phyloP scores from a whole-genome alignment of 2,888 invertebrate genomes.

The Rotaria socialis region DNA sequence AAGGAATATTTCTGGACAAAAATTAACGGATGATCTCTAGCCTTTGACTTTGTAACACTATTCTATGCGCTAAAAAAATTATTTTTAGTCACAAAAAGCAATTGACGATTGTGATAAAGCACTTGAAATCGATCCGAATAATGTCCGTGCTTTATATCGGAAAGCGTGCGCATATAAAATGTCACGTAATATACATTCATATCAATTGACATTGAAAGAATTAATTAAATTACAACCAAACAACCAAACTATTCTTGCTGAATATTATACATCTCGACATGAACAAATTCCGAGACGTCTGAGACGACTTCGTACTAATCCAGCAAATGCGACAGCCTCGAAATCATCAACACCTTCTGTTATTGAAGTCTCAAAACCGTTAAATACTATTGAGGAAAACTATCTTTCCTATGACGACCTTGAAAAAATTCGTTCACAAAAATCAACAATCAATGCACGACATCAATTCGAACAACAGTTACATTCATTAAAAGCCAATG shows the following conservation, averaged over 20 bases:
- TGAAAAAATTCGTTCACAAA: neutral
- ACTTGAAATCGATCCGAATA: neutral
- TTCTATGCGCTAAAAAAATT: neutral
- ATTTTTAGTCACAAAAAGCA: neutral
- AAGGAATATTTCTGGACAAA: too few species aligned
- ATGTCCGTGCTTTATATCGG: constrained; percentile 20
- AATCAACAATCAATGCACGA: neutral
- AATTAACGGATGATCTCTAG: too few species aligned
- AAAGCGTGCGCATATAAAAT: constrained; percentile 34
- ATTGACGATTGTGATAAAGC: neutral
- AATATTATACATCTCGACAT: constrained; percentile 11
- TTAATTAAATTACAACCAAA: neutral
- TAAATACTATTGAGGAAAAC: neutral
- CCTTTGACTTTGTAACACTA: too few species aligned
- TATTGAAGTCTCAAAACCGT: neutral
- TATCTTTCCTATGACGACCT: neutral
- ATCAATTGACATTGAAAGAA: neutral
- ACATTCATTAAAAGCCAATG: neutral
- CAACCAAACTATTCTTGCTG: constrained; percentile 1
- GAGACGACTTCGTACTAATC: neutral
- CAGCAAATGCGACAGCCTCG: neutral
- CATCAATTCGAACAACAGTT: constrained; percentile 17
- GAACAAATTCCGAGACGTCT: neutral
- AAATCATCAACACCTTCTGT: neutral
- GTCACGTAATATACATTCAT: neutral